These are phyloP conservation scores for Drosophila arawakana DNA, from an alignment of 1,140 invertebrate genomes.

Conservation along the genomic window DNA sequence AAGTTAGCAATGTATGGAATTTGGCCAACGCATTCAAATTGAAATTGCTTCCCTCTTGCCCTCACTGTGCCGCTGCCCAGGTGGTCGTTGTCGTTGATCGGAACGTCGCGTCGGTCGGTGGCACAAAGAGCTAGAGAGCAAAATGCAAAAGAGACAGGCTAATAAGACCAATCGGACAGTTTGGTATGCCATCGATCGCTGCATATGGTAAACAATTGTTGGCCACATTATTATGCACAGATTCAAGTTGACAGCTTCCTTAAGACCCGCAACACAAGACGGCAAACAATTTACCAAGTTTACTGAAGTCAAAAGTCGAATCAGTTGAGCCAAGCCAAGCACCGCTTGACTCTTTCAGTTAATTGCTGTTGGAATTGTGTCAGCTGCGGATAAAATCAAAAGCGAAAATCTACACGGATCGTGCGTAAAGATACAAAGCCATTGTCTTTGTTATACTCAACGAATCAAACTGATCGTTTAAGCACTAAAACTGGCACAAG, in stretches of 20 bases:
- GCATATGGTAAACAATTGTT: constrained; percentile 81
- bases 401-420: constrained; percentile 51
- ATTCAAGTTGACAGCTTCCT: constrained; percentile 72
- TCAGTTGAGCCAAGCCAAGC: constrained; percentile 19
- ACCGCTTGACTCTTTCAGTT: constrained; percentile 59
- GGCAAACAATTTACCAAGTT: constrained; percentile 45
- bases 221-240: constrained; percentile 70
- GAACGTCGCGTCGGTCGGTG: background rate
- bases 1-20: constrained; percentile 67
- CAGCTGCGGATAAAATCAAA: constrained; percentile 51
- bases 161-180: constrained; percentile 76
- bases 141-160: constrained; percentile 83
- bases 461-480: constrained; percentile 12
- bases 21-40: constrained; percentile 71
- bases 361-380: constrained; percentile 80
- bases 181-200: constrained; percentile 69
- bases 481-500: constrained; percentile 9
- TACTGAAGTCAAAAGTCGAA: constrained; percentile 28
- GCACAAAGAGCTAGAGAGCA: constrained; percentile 27
- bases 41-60: constrained; percentile 7
- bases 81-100: constrained; percentile 1
- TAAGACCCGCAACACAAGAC: constrained; percentile 38
- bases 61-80: background rate
- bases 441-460: constrained; percentile 49
- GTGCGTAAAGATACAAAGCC: constrained; percentile 63